These are phyloP conservation scores for Porites lutea DNA, from an alignment of 64 coral and sea anemone species.

Conservation along the genomic window DNA sequence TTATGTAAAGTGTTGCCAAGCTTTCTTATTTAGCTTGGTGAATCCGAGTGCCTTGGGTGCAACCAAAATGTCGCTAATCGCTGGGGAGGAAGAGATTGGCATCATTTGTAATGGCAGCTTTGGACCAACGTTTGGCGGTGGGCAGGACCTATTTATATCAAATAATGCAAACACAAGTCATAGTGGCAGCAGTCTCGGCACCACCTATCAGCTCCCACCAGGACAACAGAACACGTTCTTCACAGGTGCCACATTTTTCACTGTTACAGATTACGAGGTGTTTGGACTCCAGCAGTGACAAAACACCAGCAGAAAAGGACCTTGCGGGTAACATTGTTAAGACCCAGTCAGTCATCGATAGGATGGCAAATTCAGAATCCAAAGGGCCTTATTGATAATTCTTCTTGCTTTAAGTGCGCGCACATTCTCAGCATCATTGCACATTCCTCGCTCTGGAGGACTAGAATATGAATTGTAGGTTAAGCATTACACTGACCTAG, in stretches of 20 bases:
- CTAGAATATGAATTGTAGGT: too few relatives aligned
- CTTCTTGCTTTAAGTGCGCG: too few relatives aligned
- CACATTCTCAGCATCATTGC: too few relatives aligned
- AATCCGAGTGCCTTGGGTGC: not conserved
- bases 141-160: not conserved
- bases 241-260: not conserved
- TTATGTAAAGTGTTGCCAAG: too few relatives aligned
- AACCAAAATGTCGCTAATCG: not conserved
- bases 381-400: too few relatives aligned
- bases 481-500: too few relatives aligned
- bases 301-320: not conserved
- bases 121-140: not conserved
- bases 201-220: not conserved
- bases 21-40: too few relatives aligned
- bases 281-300: not conserved
- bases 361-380: too few relatives aligned
- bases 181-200: not conserved
- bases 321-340: not conserved
- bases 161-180: not conserved
- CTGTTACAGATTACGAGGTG: not conserved
- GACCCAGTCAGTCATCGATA: too few relatives aligned
- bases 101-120: not conserved
- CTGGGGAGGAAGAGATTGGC: not conserved
- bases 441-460: too few relatives aligned
- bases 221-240: not conserved